These are phyloP conservation scores for Falco peregrinus DNA, from an alignment of 2,797 vertebrate species.

Conservation along the genomic window DNA sequence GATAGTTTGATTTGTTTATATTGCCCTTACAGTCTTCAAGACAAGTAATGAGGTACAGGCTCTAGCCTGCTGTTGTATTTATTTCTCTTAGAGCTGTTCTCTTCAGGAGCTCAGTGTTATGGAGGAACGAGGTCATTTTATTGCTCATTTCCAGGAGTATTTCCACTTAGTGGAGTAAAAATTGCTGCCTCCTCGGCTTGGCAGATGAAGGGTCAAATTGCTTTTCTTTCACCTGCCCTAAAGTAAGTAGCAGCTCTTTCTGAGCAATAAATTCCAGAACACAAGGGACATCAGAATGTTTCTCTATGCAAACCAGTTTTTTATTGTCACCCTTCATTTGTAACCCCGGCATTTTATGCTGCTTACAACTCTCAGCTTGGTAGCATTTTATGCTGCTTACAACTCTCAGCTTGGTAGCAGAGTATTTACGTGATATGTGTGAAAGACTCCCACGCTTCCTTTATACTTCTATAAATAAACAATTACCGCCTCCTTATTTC, in stretches of 20 bases:
- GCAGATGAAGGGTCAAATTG: not conserved
- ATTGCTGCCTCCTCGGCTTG: not conserved
- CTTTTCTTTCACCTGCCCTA: not conserved
- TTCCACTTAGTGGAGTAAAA: not conserved
- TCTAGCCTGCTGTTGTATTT: constrained; percentile 11
- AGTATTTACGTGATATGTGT: not conserved
- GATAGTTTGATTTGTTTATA: constrained; percentile 43
- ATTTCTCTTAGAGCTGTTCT: constrained; percentile 25
- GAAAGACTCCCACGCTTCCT: not conserved
- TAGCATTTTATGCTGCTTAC: not conserved
- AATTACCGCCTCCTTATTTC: not conserved
- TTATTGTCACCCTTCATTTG: not conserved
- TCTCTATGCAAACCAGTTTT: not conserved
- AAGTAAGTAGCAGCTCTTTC: not conserved
- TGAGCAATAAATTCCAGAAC: not conserved
- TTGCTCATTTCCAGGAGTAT: not conserved
- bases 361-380: not conserved
- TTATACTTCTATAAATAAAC: not conserved
- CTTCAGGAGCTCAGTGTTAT: not conserved
- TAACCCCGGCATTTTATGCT: not conserved
- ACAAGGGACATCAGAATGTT: not conserved
- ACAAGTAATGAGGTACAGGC: not conserved
- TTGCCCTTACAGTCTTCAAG: constrained; percentile 13
- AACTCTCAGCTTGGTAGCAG: constrained; percentile 12
- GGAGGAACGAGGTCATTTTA: not conserved